phyloP scores from a whole-genome alignment of 2,888 invertebrate genomes.

The Eristalis intricaria region DNA sequence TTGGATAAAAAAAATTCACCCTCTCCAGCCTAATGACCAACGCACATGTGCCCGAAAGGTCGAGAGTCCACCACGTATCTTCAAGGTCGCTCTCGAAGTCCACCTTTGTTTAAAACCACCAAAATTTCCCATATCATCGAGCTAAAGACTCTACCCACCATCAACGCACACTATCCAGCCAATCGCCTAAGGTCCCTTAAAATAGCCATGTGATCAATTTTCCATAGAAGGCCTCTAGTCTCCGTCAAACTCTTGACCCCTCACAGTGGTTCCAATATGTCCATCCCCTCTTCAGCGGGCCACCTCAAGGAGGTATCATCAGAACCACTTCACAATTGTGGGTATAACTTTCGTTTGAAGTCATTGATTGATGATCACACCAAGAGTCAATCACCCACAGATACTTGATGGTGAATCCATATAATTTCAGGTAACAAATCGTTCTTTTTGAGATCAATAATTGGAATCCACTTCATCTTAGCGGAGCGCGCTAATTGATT shows the following conservation, averaged over 20 bases:
- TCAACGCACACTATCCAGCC: not conserved
- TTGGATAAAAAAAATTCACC: not conserved
- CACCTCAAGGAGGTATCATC: not conserved
- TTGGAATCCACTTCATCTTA: not conserved
- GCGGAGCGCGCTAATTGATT: not conserved
- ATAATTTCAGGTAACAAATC: not conserved
- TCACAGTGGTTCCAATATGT: not conserved
- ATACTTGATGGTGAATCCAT: not conserved
- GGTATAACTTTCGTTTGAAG: not conserved
- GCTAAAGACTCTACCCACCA: too few relatives aligned
- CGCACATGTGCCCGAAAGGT: not conserved
- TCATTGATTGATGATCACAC: not conserved
- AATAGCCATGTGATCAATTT: not conserved
- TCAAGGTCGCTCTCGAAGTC: not conserved
- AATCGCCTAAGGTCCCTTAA: not conserved
- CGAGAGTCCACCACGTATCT: not conserved
- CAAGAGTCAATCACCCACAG: not conserved
- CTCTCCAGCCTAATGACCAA: not conserved
- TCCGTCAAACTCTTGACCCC: not conserved
- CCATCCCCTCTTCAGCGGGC: not conserved
- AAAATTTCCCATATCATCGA: not conserved
- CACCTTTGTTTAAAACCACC: not conserved
- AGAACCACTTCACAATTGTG: not conserved
- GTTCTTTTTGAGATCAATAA: not conserved
- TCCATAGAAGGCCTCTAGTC: not conserved